phyloP scores from a whole-genome alignment of 2,888 invertebrate species.

The Pterobdella sp. region DNA sequence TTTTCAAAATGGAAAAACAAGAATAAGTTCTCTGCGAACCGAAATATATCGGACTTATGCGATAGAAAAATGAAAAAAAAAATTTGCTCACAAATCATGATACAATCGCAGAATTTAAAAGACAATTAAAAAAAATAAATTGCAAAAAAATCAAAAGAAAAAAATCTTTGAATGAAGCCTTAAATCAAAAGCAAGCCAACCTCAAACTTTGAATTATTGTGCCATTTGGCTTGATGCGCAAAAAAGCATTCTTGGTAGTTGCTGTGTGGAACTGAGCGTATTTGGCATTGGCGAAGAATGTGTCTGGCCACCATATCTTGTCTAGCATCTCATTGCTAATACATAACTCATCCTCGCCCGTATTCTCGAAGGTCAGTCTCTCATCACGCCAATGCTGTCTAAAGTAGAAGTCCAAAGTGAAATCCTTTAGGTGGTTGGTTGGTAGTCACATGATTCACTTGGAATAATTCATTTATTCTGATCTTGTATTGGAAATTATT shows the following conservation, averaged over 20 bases:
- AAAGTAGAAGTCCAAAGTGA: slow-evolving; percentile 41
- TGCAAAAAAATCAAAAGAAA: neutral
- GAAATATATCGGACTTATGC: neutral
- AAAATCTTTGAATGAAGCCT: neutral
- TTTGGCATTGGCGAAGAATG: slow-evolving; percentile 42
- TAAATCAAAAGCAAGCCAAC: slow-evolving; percentile 28
- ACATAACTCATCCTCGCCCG: slow-evolving; percentile 36
- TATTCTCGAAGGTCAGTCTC: slow-evolving; percentile 37
- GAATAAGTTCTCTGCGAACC: neutral
- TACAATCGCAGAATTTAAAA: neutral
- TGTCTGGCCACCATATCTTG: slow-evolving; percentile 42
- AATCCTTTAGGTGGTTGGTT: slow-evolving; percentile 35
- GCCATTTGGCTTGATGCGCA: slow-evolving; percentile 39
- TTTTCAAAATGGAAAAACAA: too few relatives aligned
- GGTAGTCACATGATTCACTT: too few relatives aligned
- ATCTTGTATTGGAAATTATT: too few relatives aligned
- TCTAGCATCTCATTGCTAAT: slow-evolving; percentile 40
- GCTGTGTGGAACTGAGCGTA: slow-evolving; percentile 40
- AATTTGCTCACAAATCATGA: neutral
- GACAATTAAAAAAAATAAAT: neutral
- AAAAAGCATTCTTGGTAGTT: slow-evolving; percentile 41
- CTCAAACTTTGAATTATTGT: slow-evolving; percentile 40
- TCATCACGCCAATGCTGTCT: slow-evolving; percentile 40
- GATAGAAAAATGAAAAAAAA: neutral
- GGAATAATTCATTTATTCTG: too few relatives aligned